Conservation (phyloP, 2,888 invertebrate genomes). For the Catocala nupta region DNA sequence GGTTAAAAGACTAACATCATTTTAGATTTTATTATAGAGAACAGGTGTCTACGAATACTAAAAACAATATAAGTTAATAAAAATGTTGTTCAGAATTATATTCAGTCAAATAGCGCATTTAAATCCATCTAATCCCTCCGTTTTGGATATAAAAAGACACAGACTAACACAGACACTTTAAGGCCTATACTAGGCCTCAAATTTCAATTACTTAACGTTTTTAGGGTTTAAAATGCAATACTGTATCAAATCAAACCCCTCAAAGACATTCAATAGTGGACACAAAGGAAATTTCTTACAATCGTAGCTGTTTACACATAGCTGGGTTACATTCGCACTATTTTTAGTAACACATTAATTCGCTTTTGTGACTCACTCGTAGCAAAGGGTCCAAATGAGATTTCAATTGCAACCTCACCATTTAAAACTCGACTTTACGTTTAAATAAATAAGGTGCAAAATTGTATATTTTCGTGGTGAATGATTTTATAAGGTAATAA, state of each 20-base stretch:
- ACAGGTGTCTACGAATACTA: too few relatives aligned
- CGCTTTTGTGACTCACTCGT: slow-evolving; percentile 72
- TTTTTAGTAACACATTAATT: slow-evolving; percentile 74
- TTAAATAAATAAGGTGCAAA: slow-evolving; percentile 57
- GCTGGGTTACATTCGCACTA: slow-evolving; percentile 63
- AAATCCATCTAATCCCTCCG: too few relatives aligned
- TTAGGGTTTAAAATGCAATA: too few relatives aligned
- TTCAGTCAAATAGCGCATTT: too few relatives aligned
- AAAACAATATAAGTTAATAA: too few relatives aligned
- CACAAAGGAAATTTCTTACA: slow-evolving; percentile 54
- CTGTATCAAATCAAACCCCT: slow-evolving; percentile 8
- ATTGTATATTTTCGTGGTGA: slow-evolving; percentile 48
- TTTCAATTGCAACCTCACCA: slow-evolving; percentile 52
- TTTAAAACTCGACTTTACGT: slow-evolving; percentile 59
- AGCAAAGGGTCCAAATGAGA: slow-evolving; percentile 74
- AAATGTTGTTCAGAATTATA: too few relatives aligned
- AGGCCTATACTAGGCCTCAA: too few relatives aligned
- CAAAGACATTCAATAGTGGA: slow-evolving; percentile 32
- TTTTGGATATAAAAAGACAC: too few relatives aligned
- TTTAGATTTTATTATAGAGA: too few relatives aligned
- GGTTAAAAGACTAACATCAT: too few relatives aligned
- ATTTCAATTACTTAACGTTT: too few relatives aligned
- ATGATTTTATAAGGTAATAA: slow-evolving; percentile 81
- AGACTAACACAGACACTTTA: too few relatives aligned
- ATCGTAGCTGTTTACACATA: slow-evolving; percentile 55